Conservation (phyloP, 2,797 vertebrate species). For the Micromesistius poutassou region DNA sequence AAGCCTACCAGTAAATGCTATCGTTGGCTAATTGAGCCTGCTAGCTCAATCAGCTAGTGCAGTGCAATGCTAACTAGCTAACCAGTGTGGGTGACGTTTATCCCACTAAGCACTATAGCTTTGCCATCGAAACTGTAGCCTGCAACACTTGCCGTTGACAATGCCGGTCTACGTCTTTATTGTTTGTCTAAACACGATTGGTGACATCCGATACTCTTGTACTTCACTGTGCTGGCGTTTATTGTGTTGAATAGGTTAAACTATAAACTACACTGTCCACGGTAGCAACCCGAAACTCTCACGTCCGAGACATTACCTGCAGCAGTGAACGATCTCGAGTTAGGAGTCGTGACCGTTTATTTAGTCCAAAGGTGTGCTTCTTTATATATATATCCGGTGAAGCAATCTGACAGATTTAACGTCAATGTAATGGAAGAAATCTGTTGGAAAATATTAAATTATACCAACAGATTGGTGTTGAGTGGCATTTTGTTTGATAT, state of each 20-base stretch:
- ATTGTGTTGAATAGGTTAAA: not conserved
- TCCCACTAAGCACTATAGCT: conserved; percentile 49
- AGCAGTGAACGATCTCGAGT: not conserved
- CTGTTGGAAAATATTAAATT: not conserved
- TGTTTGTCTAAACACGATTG: not conserved
- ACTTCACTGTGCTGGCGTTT: not conserved
- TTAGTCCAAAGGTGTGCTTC: not conserved
- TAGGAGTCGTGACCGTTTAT: not conserved
- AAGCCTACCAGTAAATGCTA: conserved; percentile 43
- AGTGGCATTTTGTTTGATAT: not conserved
- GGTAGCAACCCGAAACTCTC: no score
- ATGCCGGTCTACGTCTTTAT: not conserved
- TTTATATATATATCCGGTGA: not conserved
- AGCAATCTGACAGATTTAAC: not conserved
- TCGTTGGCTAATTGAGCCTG: conserved; percentile 36
- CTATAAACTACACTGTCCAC: not conserved
- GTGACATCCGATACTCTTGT: not conserved
- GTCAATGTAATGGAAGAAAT: not conserved
- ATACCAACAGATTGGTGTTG: no score
- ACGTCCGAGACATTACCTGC: not conserved
- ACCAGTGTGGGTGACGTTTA: conserved; percentile 71
- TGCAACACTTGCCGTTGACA: not conserved
- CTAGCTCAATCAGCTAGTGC: conserved; percentile 47
- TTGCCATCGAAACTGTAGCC: not conserved
- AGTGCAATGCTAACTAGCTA: conserved; percentile 61